These are phyloP conservation scores for Lasius fuliginosus DNA, from an alignment of 2,888 invertebrate species.

Conservation along the genomic window DNA sequence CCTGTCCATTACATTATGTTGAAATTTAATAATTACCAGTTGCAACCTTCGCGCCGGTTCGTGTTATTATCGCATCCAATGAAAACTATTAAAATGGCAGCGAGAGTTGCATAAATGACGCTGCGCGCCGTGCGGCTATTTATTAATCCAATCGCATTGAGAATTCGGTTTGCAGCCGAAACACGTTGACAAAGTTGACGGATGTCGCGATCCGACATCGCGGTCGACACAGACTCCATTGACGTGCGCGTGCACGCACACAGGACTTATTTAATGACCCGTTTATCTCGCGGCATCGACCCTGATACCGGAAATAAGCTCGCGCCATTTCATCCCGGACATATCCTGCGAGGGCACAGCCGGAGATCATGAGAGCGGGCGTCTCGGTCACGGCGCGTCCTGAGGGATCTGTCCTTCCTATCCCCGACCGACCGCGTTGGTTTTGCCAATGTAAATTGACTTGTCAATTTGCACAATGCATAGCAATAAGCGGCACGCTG, in stretches of 20 bases:
- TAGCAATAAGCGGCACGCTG: conserved; percentile 46
- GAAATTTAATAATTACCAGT: conserved; percentile 34
- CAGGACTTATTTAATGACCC: conserved; percentile 45
- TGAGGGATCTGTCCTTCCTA: conserved; percentile 51
- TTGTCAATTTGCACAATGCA: conserved; percentile 60
- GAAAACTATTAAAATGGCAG: conserved; percentile 6
- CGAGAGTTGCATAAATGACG: background rate
- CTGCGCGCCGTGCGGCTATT: background rate
- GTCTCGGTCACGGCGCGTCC: conserved; percentile 56
- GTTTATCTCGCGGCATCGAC: conserved; percentile 41
- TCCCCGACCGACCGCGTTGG: conserved; percentile 47
- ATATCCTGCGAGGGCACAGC: conserved; percentile 34
- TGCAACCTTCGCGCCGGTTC: background rate
- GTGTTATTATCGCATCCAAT: background rate
- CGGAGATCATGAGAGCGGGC: conserved; percentile 28
- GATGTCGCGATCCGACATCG: background rate
- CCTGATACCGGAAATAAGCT: conserved; percentile 53
- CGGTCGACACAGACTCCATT: background rate
- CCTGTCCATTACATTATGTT: background rate
- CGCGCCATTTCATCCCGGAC: conserved; percentile 51
- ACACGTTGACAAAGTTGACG: conserved; percentile 15
- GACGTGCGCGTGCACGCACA: background rate
- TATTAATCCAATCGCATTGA: conserved; percentile 31
- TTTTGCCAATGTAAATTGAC: conserved; percentile 68
- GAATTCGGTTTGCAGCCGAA: conserved; percentile 38